Conservation (phyloP, 2,113 vertebrate species). For the Rhea pennata region DNA sequence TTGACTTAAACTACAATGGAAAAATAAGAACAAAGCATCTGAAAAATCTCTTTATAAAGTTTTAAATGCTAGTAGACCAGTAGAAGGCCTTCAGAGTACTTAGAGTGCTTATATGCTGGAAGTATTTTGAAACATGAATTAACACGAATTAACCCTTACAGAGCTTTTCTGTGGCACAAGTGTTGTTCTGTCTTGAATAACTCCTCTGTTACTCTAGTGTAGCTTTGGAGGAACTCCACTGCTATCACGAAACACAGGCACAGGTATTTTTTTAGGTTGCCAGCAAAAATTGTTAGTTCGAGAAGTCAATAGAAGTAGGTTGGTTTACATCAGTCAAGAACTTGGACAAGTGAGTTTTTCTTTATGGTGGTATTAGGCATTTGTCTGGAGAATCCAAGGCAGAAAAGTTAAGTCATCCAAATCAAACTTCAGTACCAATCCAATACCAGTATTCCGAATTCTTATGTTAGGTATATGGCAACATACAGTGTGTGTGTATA, state of each 20-base stretch:
- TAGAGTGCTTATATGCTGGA: too few species aligned
- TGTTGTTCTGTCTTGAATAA: not conserved
- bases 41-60: not conserved
- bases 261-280: not conserved
- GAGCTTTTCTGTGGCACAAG: not conserved
- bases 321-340: not conserved
- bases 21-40: not conserved
- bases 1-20: not conserved
- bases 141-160: not conserved
- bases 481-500: not conserved
- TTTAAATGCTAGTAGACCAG: not conserved
- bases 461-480: not conserved
- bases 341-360: not conserved
- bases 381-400: not conserved
- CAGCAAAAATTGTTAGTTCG: not conserved
- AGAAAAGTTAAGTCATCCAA: not conserved
- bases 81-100: not conserved
- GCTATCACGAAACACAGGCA: not conserved
- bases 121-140: not conserved
- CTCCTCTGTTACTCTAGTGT: not conserved
- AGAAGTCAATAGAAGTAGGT: not conserved
- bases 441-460: not conserved
- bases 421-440: not conserved
- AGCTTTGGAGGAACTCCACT: not conserved
- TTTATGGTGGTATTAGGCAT: not conserved